Conservation (phyloP, 2,797 vertebrate species). For the Lates japonicus region DNA sequence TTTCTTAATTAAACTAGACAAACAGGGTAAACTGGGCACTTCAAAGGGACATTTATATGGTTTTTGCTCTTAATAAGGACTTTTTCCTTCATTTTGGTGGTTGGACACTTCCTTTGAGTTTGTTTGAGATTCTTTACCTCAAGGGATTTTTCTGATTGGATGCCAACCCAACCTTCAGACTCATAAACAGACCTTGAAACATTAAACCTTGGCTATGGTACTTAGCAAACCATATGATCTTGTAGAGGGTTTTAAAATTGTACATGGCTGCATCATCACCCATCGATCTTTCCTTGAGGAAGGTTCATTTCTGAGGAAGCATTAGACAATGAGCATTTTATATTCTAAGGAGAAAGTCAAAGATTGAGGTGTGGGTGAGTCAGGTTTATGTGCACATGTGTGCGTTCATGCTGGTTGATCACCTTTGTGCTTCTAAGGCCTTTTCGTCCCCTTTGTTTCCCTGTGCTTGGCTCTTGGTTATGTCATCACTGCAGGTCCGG, state of each 20-base stretch:
- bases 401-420: constrained; percentile 2
- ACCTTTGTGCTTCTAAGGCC: constrained; percentile 27
- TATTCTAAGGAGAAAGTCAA: constrained; percentile 59
- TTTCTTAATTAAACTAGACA: constrained; percentile 7
- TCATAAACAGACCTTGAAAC: constrained; percentile 64
- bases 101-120: background rate
- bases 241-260: constrained; percentile 51
- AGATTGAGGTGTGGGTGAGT: constrained; percentile 32
- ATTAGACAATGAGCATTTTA: constrained; percentile 51
- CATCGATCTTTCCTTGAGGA: constrained; percentile 76
- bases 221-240: constrained; percentile 60
- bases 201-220: constrained; percentile 63
- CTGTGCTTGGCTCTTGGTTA: constrained; percentile 9
- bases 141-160: constrained; percentile 26
- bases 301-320: constrained; percentile 61
- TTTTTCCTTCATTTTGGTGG: background rate
- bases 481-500: constrained; percentile 40
- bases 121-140: background rate
- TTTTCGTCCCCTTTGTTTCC: background rate
- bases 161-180: constrained; percentile 19
- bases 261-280: constrained; percentile 51
- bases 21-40: background rate
- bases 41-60: background rate
- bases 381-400: constrained; percentile 15
- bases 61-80: background rate